Evolutionary conservation across 1,140 invertebrate genomes (phyloP).

Genomic region (Zophobas morio): DNA sequence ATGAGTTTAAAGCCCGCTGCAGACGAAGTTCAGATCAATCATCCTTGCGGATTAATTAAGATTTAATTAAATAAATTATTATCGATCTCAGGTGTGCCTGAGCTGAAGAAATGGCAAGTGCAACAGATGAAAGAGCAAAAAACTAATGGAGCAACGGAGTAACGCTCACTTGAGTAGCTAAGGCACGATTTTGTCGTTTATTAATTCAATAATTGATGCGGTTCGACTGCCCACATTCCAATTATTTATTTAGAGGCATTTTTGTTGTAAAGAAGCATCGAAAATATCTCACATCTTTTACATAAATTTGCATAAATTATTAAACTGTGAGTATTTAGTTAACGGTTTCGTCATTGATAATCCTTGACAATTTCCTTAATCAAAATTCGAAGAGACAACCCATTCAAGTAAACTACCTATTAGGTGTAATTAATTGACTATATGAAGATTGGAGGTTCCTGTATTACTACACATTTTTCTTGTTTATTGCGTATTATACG

Average conservation of each 20-base stretch:
- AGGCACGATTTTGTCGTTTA: conserved; percentile 6
- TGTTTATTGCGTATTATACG: conserved; percentile 24
- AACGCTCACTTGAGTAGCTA: background rate
- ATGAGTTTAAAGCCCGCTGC: conserved; percentile 10
- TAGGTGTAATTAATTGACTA: conserved; percentile 35
- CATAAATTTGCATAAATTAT: conserved; percentile 34
- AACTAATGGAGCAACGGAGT: background rate
- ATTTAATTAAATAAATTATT: conserved; percentile 36
- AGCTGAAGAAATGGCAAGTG: background rate
- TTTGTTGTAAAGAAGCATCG: conserved; percentile 19
- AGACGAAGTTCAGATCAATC: conserved; percentile 1
- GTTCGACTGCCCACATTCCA: conserved; percentile 33
- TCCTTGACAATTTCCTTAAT: conserved; percentile 39
- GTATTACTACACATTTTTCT: conserved; percentile 21
- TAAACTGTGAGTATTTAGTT: conserved; percentile 27
- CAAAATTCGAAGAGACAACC: conserved; percentile 21
- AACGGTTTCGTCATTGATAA: conserved; percentile 29
- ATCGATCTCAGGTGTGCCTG: background rate
- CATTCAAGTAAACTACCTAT: conserved; percentile 34
- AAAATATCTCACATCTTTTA: conserved; percentile 37
- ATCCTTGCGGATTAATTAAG: conserved; percentile 19
- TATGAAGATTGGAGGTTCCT: conserved; percentile 16
- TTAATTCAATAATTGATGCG: conserved; percentile 31
- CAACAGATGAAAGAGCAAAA: background rate
- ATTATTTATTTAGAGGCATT: conserved; percentile 34